Evolutionary conservation across 2,888 invertebrate genomes (phyloP).

Genomic region (Spialia ferax): DNA sequence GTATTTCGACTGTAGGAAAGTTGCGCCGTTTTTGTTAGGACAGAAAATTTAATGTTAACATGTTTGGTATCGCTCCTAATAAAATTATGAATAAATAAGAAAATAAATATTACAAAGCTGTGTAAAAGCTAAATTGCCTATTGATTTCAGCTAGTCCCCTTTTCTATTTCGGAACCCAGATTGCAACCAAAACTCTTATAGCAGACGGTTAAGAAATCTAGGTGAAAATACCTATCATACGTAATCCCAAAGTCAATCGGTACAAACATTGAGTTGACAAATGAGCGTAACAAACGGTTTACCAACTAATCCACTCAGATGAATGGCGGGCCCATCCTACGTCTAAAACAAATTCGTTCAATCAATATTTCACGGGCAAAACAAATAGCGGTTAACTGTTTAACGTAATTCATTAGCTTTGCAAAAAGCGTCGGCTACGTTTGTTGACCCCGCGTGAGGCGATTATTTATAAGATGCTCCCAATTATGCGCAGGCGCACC

Average conservation of each 20-base stretch:
- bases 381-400: slow-evolving; percentile 45
- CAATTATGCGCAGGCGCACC: slow-evolving; percentile 28
- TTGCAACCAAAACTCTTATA: too few species aligned
- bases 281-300: slow-evolving; percentile 24
- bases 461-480: slow-evolving; percentile 42
- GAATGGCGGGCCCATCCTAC: slow-evolving; percentile 37
- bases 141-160: too few species aligned
- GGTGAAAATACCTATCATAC: too few species aligned
- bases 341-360: slow-evolving; percentile 42
- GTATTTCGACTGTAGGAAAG: not conserved
- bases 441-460: slow-evolving; percentile 45
- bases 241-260: slow-evolving; percentile 2
- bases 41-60: not conserved
- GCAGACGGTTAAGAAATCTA: too few species aligned
- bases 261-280: slow-evolving; percentile 23
- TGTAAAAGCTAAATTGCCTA: too few species aligned
- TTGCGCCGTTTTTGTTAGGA: not conserved
- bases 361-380: slow-evolving; percentile 45
- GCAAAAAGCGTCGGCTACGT: slow-evolving; percentile 41
- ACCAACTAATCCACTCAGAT: slow-evolving; percentile 35
- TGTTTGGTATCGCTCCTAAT: too few species aligned
- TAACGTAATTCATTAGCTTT: slow-evolving; percentile 37
- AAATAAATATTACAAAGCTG: too few species aligned
- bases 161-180: too few species aligned
- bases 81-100: too few species aligned